These are phyloP conservation scores for Alca torda DNA, from an alignment of 2,797 vertebrate genomes.

Conservation along the genomic window DNA sequence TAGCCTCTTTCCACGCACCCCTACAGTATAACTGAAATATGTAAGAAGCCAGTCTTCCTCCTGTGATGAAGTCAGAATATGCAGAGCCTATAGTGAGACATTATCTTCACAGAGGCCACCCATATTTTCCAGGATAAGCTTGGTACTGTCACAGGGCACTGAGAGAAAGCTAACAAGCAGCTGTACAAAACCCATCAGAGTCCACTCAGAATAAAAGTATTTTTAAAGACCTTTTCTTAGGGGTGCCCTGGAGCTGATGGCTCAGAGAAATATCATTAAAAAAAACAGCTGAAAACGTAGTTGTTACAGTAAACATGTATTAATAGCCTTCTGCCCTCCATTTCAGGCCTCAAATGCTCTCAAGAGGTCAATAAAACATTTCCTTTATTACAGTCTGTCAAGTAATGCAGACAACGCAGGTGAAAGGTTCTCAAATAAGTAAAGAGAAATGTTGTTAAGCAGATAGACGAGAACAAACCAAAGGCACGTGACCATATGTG, in stretches of 20 bases:
- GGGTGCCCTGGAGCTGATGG: neutral
- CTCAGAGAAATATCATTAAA: neutral
- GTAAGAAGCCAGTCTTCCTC: neutral
- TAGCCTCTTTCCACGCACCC: neutral
- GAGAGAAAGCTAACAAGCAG: neutral
- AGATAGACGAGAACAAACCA: neutral
- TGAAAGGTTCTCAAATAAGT: conserved; percentile 35
- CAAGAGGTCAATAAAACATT: conserved; percentile 38
- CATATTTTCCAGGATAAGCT: neutral
- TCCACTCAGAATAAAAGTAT: neutral
- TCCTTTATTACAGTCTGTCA: conserved; percentile 15
- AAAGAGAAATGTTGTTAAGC: conserved; percentile 1
- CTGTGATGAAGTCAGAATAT: neutral
- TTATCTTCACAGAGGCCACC: neutral
- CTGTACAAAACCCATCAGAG: neutral
- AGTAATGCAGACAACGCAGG: conserved; percentile 22
- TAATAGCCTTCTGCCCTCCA: neutral
- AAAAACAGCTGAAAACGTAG: neutral
- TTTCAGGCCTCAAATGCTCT: conserved; percentile 10
- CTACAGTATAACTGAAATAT: neutral
- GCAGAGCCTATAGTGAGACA: neutral
- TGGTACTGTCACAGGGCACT: neutral
- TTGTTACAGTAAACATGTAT: conserved; percentile 27
- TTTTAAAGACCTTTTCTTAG: neutral
- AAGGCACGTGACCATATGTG: neutral